A percentile compares a stretch with the other conserved stretches of the same genome.
Conservation (phyloP, 2,888 invertebrate genomes). For the Selenia dentaria region DNA sequence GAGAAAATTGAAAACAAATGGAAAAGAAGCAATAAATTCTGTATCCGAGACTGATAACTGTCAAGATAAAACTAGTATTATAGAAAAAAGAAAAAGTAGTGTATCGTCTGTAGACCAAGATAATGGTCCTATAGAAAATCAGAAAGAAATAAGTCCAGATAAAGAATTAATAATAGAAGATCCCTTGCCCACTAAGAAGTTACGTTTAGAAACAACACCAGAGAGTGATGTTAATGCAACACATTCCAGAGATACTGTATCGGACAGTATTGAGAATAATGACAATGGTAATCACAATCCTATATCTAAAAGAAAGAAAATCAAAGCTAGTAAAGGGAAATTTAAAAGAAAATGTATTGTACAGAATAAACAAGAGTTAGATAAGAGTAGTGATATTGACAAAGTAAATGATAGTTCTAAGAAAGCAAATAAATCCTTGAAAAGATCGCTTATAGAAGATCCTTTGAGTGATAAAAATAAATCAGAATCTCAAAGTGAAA, state of each 20-base stretch:
- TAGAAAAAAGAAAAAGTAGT: slow-evolving; percentile 75
- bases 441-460: slow-evolving; percentile 64
- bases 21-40: slow-evolving; percentile 57
- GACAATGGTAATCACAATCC: slow-evolving; percentile 50
- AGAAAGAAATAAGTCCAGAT: slow-evolving; percentile 60
- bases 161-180: slow-evolving; percentile 65
- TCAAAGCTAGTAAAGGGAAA: slow-evolving; percentile 72
- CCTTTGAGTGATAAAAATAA: slow-evolving; percentile 70
- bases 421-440: slow-evolving; percentile 63
- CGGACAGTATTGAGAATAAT: slow-evolving; percentile 54
- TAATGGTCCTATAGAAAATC: slow-evolving; percentile 54
- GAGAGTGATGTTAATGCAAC: slow-evolving; percentile 61
- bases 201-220: slow-evolving; percentile 68
- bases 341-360: slow-evolving; percentile 67
- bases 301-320: slow-evolving; percentile 67
- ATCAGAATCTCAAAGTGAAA: slow-evolving; percentile 78
- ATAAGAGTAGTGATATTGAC: slow-evolving; percentile 43
- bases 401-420: slow-evolving; percentile 51
- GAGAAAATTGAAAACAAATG: slow-evolving; percentile 55
- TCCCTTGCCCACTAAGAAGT: slow-evolving; percentile 68
- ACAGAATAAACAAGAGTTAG: slow-evolving; percentile 38
- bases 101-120: slow-evolving; percentile 72
- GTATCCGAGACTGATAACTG: slow-evolving; percentile 61
- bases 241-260: slow-evolving; percentile 68
- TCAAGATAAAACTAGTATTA: slow-evolving; percentile 72